Percentiles rank a stretch among this genome's conserved stretches.
phyloP scores from a whole-genome alignment of 1,140 invertebrate genomes.

The Drosophila murphyi region DNA sequence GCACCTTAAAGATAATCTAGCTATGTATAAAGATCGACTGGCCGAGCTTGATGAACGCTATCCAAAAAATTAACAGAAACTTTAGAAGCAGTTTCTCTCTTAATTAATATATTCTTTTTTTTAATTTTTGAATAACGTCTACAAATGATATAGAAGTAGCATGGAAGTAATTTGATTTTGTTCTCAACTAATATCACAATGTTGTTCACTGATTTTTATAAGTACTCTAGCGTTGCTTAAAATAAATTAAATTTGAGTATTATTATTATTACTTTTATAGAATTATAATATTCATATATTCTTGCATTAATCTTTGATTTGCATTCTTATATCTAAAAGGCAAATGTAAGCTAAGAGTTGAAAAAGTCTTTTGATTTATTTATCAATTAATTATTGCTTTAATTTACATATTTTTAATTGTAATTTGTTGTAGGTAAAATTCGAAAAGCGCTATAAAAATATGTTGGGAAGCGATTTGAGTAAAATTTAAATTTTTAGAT shows the following conservation, averaged over 20 bases:
- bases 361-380: constrained; percentile 74
- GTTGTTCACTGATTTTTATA: constrained; percentile 72
- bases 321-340: constrained; percentile 69
- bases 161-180: constrained; percentile 79
- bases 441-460: constrained; percentile 80
- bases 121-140: constrained; percentile 4
- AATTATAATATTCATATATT: constrained; percentile 21
- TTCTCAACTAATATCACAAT: constrained; percentile 83
- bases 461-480: constrained; percentile 70
- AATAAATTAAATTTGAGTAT: constrained; percentile 39
- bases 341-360: constrained; percentile 80
- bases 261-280: constrained; percentile 24
- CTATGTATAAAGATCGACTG: constrained; percentile 21
- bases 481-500: constrained; percentile 57
- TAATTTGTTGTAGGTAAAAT: constrained; percentile 56
- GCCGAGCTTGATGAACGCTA: constrained; percentile 9
- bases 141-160: constrained; percentile 71
- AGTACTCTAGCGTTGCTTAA: constrained; percentile 32
- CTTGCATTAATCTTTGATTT: constrained; percentile 52
- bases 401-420: constrained; percentile 60
- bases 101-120: no score
- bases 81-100: background rate
- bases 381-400: constrained; percentile 70
- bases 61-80: background rate
- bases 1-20: constrained; percentile 39